Evolutionary conservation across 2,797 vertebrate species (phyloP).

Genomic region (Glyptemys insculpta): DNA sequence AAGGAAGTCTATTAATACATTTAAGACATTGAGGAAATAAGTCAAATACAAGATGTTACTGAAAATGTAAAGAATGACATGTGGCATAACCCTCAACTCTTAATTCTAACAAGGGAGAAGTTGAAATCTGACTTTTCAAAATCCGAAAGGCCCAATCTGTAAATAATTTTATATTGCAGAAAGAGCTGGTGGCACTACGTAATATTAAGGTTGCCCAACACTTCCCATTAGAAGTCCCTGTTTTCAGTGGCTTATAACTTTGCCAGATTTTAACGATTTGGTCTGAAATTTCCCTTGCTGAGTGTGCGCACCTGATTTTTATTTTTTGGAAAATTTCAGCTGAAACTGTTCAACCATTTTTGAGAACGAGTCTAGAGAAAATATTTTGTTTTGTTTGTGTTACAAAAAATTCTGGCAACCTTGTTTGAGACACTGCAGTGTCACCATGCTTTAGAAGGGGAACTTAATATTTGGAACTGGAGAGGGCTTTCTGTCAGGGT

Average conservation of each 20-base stretch:
- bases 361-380: neutral
- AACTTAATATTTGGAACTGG: neutral
- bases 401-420: neutral
- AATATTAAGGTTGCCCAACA: rapidly evolving
- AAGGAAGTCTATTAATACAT: neutral
- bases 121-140: neutral
- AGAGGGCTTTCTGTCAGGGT: neutral
- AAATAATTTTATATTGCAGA: neutral
- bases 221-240: neutral
- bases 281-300: neutral
- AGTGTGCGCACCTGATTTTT: neutral
- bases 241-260: neutral
- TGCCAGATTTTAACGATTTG: neutral
- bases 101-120: neutral
- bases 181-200: neutral
- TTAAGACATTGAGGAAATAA: rapidly evolving
- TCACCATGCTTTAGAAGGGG: neutral
- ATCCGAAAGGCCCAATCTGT: neutral
- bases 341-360: neutral
- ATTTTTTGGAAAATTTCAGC: neutral
- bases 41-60: neutral
- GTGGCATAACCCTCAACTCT: neutral
- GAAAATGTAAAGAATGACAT: neutral
- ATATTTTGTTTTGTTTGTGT: neutral
- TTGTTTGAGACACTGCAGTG: neutral